Conservation (phyloP, 2,888 invertebrate species). For the Coenonympha arcania region DNA sequence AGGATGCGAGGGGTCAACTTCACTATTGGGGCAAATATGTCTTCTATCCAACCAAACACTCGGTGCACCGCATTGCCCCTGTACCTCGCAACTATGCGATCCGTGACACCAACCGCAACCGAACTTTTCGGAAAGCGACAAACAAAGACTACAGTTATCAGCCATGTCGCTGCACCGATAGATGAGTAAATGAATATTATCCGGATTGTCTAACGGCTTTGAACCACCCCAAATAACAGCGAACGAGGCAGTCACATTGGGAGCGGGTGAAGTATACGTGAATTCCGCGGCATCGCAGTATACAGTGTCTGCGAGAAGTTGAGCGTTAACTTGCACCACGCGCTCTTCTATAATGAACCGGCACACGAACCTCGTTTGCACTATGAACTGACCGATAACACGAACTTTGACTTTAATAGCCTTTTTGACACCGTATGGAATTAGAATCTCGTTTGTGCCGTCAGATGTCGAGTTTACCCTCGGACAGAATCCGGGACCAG, state of each 20-base stretch:
- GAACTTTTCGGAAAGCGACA: slow-evolving; percentile 91
- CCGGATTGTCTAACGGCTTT: slow-evolving; percentile 96
- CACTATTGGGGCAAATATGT: slow-evolving; percentile 95
- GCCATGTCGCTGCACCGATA: slow-evolving; percentile 98
- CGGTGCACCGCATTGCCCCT: slow-evolving; percentile 87
- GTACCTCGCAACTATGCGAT: slow-evolving; percentile 91
- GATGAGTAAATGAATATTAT: slow-evolving; percentile 94
- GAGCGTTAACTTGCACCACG: slow-evolving; percentile 92
- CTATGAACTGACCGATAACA: slow-evolving; percentile 95
- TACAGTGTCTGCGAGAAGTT: slow-evolving; percentile 91
- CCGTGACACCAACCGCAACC: slow-evolving; percentile 98
- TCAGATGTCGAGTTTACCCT: slow-evolving; percentile 92
- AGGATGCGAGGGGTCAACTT: slow-evolving; percentile 88
- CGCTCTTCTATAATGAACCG: slow-evolving; percentile 97
- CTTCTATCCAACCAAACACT: slow-evolving; percentile 91
- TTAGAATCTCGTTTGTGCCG: slow-evolving; percentile 90
- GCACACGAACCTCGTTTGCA: slow-evolving; percentile 94
- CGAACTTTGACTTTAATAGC: slow-evolving; percentile 93
- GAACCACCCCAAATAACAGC: slow-evolving; percentile 97
- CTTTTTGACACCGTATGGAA: slow-evolving; percentile 92
- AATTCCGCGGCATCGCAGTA: slow-evolving; percentile 96
- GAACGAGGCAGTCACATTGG: slow-evolving; percentile 95
- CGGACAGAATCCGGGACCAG: slow-evolving; percentile 95
- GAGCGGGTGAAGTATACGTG: slow-evolving; percentile 90
- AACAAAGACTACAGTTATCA: slow-evolving; percentile 96